Evolutionary conservation across 2,797 vertebrate species (phyloP).

Genomic region (Ctenochaetus hawaiiensis): DNA sequence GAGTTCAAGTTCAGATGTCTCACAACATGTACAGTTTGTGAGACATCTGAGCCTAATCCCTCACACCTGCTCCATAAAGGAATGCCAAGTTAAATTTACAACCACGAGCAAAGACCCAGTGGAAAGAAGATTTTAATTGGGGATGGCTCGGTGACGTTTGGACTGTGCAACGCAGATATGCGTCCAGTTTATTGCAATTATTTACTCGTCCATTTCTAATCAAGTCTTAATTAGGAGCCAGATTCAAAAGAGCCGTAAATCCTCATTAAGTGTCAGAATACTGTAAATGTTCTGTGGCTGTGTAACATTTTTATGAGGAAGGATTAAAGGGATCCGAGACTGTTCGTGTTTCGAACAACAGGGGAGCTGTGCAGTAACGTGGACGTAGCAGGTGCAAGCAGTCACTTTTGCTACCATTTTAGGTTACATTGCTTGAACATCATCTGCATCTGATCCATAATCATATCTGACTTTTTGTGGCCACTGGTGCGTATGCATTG

Average conservation of each 20-base stretch:
- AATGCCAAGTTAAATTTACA: conserved; percentile 94
- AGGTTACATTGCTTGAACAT: no score
- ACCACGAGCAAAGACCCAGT: conserved; percentile 85
- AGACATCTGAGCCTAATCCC: conserved; percentile 86
- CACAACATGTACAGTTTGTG: conserved; percentile 67
- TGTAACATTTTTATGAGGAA: background rate
- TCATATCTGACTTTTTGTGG: no score
- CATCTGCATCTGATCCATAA: no score
- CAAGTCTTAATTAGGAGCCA: background rate
- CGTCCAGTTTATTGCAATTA: conserved; percentile 7
- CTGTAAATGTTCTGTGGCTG: background rate
- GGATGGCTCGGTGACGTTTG: conserved; percentile 59
- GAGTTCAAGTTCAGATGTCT: conserved; percentile 75
- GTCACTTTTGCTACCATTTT: no score
- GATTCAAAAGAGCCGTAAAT: background rate
- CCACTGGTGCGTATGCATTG: no score
- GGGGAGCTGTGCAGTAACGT: no score
- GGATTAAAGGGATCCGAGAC: no score
- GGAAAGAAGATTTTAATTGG: conserved; percentile 91
- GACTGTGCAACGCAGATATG: conserved; percentile 13
- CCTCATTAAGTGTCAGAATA: background rate
- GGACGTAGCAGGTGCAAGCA: no score
- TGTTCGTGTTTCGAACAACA: no score
- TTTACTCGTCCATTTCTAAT: background rate
- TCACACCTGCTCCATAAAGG: conserved; percentile 93